A percentile compares a stretch with the other conserved stretches of the same genome.
Conservation (phyloP, 1,140 invertebrate species). For the Rhynchophorus ferrugineus region DNA sequence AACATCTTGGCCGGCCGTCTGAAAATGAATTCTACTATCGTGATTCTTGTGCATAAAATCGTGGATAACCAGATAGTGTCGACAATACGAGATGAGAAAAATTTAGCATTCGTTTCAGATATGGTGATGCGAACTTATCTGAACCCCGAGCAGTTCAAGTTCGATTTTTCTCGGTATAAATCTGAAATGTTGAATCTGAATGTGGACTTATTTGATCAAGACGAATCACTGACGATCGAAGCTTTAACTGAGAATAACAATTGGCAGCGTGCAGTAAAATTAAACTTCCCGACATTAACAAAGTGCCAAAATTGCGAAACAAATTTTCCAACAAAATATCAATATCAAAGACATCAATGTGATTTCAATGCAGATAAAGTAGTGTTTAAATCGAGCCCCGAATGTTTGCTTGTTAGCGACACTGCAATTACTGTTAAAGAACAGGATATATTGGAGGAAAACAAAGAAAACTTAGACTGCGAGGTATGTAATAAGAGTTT, state of each 20-base stretch:
- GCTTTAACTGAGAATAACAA: neutral
- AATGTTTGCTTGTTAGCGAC: neutral
- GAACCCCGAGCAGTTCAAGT: neutral
- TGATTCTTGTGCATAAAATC: constrained; percentile 14
- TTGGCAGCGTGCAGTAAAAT: neutral
- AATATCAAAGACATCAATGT: constrained; percentile 40
- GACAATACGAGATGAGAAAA: constrained; percentile 6
- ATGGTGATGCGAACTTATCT: constrained; percentile 5
- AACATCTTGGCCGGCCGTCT: neutral
- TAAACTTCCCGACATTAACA: constrained; percentile 31
- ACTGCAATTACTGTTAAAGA: neutral
- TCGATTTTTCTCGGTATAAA: constrained; percentile 11
- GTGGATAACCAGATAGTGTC: constrained; percentile 11
- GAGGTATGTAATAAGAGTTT: constrained; percentile 37
- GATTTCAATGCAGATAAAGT: constrained; percentile 39
- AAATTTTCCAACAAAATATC: constrained; percentile 40
- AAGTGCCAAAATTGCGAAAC: constrained; percentile 40
- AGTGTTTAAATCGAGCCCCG: constrained; percentile 32
- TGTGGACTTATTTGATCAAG: neutral
- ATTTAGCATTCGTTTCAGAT: neutral
- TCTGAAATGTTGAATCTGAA: constrained; percentile 9
- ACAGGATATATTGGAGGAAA: constrained; percentile 18
- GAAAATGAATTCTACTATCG: constrained; percentile 11
- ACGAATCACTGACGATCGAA: constrained; percentile 10
- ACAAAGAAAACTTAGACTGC: constrained; percentile 33